Evolutionary conservation across 2,888 invertebrate species (phyloP), one percentile per base, ranked within the genome.

Genomic region (Merodon equestris): DNA sequence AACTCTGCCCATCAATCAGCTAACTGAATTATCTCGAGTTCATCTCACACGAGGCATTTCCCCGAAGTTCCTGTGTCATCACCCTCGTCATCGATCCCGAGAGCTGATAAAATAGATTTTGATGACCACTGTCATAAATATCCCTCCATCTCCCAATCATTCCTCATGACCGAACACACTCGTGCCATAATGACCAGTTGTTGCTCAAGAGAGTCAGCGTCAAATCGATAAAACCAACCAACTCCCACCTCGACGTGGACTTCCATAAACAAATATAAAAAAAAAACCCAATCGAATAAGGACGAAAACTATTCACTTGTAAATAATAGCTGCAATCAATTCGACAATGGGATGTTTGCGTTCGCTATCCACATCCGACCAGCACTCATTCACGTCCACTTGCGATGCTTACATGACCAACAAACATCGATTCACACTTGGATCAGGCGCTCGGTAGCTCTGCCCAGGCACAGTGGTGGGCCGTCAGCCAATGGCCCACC

Each of bases 281-380:
- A 54, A 17, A 18, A 38, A 64, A 53, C 61, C 45, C 34, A 42
- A n/a, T 70, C 74, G 63, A 74, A 64, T 64, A 27, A 27, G 27
- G 27, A 27, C 68, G 74, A 79, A 79, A 79, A 79, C 79, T 79
- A 74, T 79, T 79, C 79, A 74, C 58, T 68, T 74, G 79, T 79
- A 64, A 79, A 74, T 79, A 79, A 79, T 79, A 51, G 74, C 74
- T 54, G 79, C 68, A 74, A 79, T 79, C 79, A 79, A 74, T 79
- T 74, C 64, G 64, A 57, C 53, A 64, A 68, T 79, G 79, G 64
- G 68, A 79, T 79, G 79, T 74, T 79, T 76, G 74, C 79, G 79
- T 79, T 79, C 74, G 79, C 79, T 70, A 74, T 74, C 53, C 63
- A 17, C 77, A 77, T 77, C 67, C 60, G 15, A 34, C 40, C 51